Evolutionary conservation across 1,140 invertebrate genomes (phyloP), one percentile per base, ranked within the genome.

Genomic region (Lasioglossum albipes): DNA sequence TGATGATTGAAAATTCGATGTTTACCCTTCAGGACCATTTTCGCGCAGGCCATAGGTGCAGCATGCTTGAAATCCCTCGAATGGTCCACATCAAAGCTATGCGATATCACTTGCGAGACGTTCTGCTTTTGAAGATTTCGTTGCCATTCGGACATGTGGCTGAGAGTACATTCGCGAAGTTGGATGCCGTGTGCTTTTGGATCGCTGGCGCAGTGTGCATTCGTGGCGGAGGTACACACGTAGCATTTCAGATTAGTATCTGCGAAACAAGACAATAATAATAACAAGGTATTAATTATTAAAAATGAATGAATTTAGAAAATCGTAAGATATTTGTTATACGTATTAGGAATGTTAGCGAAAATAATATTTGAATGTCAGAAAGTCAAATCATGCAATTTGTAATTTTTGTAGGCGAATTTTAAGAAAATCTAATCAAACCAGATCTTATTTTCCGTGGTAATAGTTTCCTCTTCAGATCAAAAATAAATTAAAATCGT

Each of bases 191-290:
- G 67, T 0, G 73, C 67, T 4, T 42, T 75, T 9, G 81, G 74
- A 79, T 90, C 85, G 9, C 82, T 84, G 22, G 85, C 86, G 5
- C 87, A 88, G 12, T 20, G 67, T 13, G 79, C 31, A 13, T 89
- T 72, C 3, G 84, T 81, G 12, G 86, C 9, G 0, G 89, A 86
- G 0, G 83, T 87, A 54, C 91, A 92, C 87, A 88, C 87, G 77
- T 91, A 91, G 84, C 91, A 92, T 59, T 86, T 91, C 20, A 91
- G 42, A 7, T 89, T 81, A 2, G 36, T 36, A 36, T 87, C 90
- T 91, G 79, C 1, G 75, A 87, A 77, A 81, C 22, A 10, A 57
- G 68, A 71, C 18, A 12, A 49, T 12, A 10, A 49, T 12, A 3
- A 3, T 12, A 0, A 49, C 12, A 49, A 49, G 2, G 1, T 12